These are phyloP conservation scores for Cosmia pyralina DNA, from an alignment of 2,888 invertebrate species.

Conservation along the genomic window DNA sequence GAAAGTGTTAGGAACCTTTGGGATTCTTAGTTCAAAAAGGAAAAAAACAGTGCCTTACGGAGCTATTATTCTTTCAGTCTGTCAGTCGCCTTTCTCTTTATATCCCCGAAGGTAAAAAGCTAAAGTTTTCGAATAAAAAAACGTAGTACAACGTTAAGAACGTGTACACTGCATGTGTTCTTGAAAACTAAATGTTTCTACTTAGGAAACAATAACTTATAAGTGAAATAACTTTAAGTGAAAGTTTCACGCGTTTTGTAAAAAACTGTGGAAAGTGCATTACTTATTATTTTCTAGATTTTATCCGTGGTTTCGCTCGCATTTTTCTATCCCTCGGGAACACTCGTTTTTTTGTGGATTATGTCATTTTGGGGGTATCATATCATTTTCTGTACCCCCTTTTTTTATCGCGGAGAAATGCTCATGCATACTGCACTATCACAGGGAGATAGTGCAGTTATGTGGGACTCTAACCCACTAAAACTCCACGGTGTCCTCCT, in stretches of 20 bases:
- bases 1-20: constrained; percentile 53
- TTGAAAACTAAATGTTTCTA: constrained; percentile 28
- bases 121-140: constrained; percentile 53
- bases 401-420: no score
- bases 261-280: background rate
- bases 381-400: no score
- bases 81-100: constrained; percentile 52
- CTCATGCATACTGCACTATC: no score
- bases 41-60: constrained; percentile 47
- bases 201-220: constrained; percentile 8
- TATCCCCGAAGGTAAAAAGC: constrained; percentile 49
- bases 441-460: no score
- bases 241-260: background rate
- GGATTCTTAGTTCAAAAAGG: constrained; percentile 50
- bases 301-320: no score
- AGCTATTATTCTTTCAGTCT: constrained; percentile 60
- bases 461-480: no score
- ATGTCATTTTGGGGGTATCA: no score
- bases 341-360: no score
- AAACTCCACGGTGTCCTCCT: no score
- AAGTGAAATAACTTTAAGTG: background rate
- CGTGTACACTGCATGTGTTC: constrained; percentile 19
- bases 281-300: background rate
- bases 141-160: constrained; percentile 16
- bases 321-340: no score